A percentile compares a stretch with the other conserved stretches of the same genome.
phyloP scores from a whole-genome alignment of 2,113 vertebrate genomes.

The Prunella himalayana region DNA sequence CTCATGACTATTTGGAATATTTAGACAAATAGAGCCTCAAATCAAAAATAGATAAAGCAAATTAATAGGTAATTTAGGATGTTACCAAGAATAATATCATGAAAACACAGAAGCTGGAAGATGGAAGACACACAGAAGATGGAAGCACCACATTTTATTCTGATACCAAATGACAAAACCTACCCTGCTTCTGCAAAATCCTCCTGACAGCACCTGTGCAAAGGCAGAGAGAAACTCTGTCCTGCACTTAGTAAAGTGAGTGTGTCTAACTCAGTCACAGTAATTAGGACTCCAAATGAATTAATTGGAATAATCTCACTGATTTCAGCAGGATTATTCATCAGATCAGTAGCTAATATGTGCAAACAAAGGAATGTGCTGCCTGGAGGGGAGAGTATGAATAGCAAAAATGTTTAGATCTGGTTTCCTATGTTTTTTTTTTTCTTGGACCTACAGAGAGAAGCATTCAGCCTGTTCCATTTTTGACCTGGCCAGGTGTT shows the following conservation, averaged over 20 bases:
- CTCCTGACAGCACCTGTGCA: neutral
- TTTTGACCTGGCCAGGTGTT: neutral
- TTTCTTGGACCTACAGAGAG: neutral
- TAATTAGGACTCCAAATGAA: neutral
- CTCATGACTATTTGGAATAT: neutral
- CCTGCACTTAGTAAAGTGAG: neutral
- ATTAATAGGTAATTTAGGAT: neutral
- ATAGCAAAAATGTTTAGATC: neutral
- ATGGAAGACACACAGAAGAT: neutral
- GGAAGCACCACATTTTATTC: neutral
- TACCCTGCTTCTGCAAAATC: neutral
- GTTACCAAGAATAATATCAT: neutral
- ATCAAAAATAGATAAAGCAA: neutral
- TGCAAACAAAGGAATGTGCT: neutral
- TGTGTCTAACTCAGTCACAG: accelerated
- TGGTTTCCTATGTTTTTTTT: neutral
- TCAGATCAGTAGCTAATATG: neutral
- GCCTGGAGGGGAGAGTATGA: neutral
- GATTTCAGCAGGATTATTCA: neutral
- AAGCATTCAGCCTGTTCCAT: neutral
- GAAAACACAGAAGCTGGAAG: neutral
- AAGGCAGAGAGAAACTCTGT: neutral
- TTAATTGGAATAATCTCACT: neutral
- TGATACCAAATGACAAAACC: neutral
- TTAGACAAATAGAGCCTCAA: neutral